Evolutionary conservation across 1,140 invertebrate species (phyloP).

Genomic region (Aleiodes sp.): DNA sequence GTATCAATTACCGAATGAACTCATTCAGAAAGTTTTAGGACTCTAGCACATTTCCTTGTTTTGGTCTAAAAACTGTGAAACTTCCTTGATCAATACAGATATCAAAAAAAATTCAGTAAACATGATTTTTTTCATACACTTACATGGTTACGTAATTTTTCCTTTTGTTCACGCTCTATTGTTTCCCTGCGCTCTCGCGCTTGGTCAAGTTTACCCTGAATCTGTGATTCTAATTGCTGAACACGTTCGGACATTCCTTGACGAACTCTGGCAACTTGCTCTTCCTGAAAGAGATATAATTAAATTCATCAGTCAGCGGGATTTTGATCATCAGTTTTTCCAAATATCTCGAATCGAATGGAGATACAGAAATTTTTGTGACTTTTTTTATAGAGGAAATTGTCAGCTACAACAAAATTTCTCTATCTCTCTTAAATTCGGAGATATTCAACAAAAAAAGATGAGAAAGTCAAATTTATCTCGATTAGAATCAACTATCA

Average conservation of each 20-base stretch:
- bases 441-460: background rate
- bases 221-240: constrained; percentile 73
- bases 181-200: constrained; percentile 75
- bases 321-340: background rate
- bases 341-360: no score
- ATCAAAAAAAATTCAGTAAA: background rate
- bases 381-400: no score
- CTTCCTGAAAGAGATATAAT: constrained; percentile 68
- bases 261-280: constrained; percentile 76
- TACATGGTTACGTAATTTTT: constrained; percentile 80
- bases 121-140: constrained; percentile 56
- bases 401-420: no score
- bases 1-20: no score
- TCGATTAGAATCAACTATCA: no score
- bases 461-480: background rate
- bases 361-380: no score
- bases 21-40: no score
- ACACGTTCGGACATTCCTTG: constrained; percentile 72
- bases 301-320: constrained; percentile 23
- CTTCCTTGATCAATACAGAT: no score
- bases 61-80: no score
- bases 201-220: constrained; percentile 78
- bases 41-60: no score
- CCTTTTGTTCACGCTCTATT: constrained; percentile 76
- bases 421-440: no score